Base-by-base conservation (phyloP, 2,113 vertebrate genomes). In the Nycticorax nycticorax region DNA sequence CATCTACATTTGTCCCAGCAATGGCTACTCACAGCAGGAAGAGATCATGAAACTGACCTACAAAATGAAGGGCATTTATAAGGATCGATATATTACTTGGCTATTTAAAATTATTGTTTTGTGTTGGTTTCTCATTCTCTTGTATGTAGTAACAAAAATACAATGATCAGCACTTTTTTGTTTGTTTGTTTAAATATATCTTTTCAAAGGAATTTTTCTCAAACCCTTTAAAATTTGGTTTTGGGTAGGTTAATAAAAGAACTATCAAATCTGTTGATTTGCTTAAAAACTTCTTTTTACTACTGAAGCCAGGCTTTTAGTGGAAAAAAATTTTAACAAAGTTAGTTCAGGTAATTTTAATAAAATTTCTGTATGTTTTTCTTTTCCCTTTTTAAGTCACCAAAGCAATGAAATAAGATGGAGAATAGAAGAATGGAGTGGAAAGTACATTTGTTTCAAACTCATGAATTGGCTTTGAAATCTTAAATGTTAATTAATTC, bases 291-390 rank as follows among this genome's bases (percentile, higher is more conserved):
- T 8, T 15, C 3, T 52, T 56, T 30, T n/a, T 87, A 27, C 2
- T 39, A 35, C 9, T n/a, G 32, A 60, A 83, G 24, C 8, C 6
- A 69, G 6, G 4, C 9, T 80, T 90, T 60, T 63, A 21, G 2
- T 43, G 10, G 28, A 84, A 11, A 41, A 53, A 41, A 50, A 35
- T 19, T 60, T 80, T 80, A 30, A 68, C 3, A 50, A 45, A 50
- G 2, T 47, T 75, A 30, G 7, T 66, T 82, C 32, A 78, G 27
- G 41, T 17, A 45, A 63, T 28, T 33, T n/a, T 37, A 55, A 20
- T 39, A 48, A n/a, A 68, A 73, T 4, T 35, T n/a, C 32, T 33
- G 1, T 12, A 8, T 55, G 4, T 0, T 1, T 16, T 50, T 12
- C 0, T 39, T 73, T 57, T 17, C 1, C 1, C 60, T 50, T 48